Evolutionary conservation across 2,113 vertebrate genomes (phyloP).

Genomic region (Etheostoma cragini): DNA sequence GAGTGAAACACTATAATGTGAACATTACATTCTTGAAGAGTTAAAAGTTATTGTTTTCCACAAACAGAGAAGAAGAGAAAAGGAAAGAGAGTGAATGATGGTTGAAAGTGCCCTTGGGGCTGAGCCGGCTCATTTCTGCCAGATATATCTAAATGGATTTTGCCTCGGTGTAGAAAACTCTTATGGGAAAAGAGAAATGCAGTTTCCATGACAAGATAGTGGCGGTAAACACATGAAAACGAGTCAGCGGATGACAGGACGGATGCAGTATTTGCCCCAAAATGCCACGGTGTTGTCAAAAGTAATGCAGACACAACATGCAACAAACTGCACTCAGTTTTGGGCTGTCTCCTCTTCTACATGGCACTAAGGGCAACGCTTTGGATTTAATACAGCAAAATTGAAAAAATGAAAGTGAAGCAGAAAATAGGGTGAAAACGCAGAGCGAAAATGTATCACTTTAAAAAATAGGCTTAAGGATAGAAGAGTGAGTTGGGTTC

Average conservation of each 20-base stretch:
- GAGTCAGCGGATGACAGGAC: conserved; percentile 40
- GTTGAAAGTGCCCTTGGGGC: conserved; percentile 21
- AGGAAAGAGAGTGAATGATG: conserved; percentile 11
- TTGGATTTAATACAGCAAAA: conserved; percentile 51
- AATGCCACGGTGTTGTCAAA: conserved; percentile 34
- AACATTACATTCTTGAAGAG: conserved; percentile 20
- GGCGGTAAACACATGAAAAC: conserved; percentile 33
- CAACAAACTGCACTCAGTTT: neutral
- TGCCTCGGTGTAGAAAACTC: conserved; percentile 13
- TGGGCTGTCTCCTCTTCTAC: neutral
- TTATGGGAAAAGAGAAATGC: conserved; percentile 33
- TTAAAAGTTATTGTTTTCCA: conserved; percentile 9
- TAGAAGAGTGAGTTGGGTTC: conserved; percentile 22
- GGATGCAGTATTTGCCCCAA: conserved; percentile 19
- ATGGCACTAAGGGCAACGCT: conserved; percentile 31
- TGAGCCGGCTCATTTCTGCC: conserved; percentile 27
- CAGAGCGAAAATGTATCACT: conserved; percentile 33
- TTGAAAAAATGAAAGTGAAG: conserved; percentile 64
- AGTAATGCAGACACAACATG: conserved; percentile 19
- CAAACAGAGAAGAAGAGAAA: neutral
- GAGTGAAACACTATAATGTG: conserved; percentile 15
- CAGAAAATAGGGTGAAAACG: conserved; percentile 13
- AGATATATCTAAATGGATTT: conserved; percentile 59
- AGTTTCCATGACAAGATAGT: conserved; percentile 34
- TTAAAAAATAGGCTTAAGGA: conserved; percentile 54